A percentile compares a stretch with the other conserved stretches of the same genome.
phyloP scores from a whole-genome alignment of 1,140 invertebrate genomes.

The Choristoneura fumiferana region DNA sequence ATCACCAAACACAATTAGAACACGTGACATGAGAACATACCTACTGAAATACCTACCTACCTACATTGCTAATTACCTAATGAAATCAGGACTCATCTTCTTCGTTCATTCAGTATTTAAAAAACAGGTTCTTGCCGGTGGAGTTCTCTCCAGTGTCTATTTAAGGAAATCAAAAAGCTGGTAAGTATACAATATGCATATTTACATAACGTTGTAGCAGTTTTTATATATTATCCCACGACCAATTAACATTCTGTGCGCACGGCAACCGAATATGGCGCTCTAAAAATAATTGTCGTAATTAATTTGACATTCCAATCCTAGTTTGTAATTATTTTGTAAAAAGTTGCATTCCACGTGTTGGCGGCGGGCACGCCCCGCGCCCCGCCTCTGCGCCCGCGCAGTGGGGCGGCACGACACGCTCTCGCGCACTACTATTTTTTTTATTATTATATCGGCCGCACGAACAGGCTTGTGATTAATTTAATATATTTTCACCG shows the following conservation, averaged over 20 bases:
- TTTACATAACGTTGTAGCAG: too few species aligned
- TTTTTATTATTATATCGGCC: conserved; percentile 38
- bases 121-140: too few species aligned
- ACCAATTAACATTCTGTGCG: conserved; percentile 36
- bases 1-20: too few species aligned
- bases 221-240: conserved; percentile 11
- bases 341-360: conserved; percentile 42
- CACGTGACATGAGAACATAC: too few species aligned
- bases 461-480: conserved; percentile 50
- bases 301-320: conserved; percentile 53
- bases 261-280: conserved; percentile 20
- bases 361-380: conserved; percentile 27
- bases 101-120: too few species aligned
- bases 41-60: too few species aligned
- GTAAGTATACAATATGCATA: too few species aligned
- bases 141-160: too few species aligned
- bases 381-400: conserved; percentile 28
- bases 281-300: conserved; percentile 47
- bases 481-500: conserved; percentile 66
- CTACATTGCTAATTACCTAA: too few species aligned
- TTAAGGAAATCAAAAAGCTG: too few species aligned
- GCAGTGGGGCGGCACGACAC: conserved; percentile 25
- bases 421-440: conserved; percentile 27
- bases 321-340: conserved; percentile 45
- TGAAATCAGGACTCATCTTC: too few species aligned